Evolutionary conservation across 2,113 vertebrate genomes (phyloP), one percentile per base, ranked within the genome.

Genomic region (Carassius auratus): DNA sequence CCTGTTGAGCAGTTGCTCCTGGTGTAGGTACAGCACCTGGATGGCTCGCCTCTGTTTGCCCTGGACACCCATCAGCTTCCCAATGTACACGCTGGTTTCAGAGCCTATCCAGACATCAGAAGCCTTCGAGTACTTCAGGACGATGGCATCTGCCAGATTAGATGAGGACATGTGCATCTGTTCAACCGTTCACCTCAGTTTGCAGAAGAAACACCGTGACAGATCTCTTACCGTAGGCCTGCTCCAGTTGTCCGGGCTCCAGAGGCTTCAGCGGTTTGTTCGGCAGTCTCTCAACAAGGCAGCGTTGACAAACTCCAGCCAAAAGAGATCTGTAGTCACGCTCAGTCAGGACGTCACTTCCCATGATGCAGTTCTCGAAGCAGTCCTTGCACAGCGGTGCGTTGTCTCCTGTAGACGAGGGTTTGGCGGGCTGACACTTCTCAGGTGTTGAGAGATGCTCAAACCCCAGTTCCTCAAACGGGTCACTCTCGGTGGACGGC

Each of bases 71-170:
- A 97, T 95, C 0, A 15, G 19, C 2, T 95, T 93, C 61, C 97
- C 98, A 0, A 97, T 92, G 89, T 96, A 96, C 1, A 95, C 94
- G 0, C 92, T 91, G 0, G 96, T 99, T 91, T 99, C 97, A 76
- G 94, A 96, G 62, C 94, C 96, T 3, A 94, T 96, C 98, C 98
- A 99, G 73, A 96, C 82, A 1, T 94, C 96, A 0, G 96, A 95
- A 52, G 93, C 95, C 92, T 96, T 99, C 8, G 97, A 98, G 88
- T 97, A 99, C 92, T 98, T 99, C 86, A 99, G 87, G 84, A 98
- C 93, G 52, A 99, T 94, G 83, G 95, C 97, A 91, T 89, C 97
- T 99, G 66, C 71, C 85, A 86, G 85, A 89, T 14, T 3, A 74
- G 21, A 69, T 86, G 64, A 89, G 81, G 81, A 50, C 55, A 7